Conservation (phyloP, 2,888 invertebrate species). For the Lithophane semibrunnea region DNA sequence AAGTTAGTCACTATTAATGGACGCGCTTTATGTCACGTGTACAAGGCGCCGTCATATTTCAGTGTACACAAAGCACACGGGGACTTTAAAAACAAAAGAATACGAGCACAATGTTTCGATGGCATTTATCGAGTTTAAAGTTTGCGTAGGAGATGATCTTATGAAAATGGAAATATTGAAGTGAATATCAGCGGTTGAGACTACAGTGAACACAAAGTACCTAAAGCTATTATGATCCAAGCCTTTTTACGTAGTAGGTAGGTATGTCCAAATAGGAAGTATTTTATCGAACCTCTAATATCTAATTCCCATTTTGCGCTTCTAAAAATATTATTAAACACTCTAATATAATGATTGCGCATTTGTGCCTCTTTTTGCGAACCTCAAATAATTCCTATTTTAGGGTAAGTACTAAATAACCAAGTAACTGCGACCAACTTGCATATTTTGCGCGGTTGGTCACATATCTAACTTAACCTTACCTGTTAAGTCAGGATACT, state of each 20-base stretch:
- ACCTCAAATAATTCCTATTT: no score
- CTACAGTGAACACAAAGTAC: constrained; percentile 37
- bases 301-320: neutral
- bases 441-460: no score
- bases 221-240: neutral
- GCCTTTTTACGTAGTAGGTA: neutral
- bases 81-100: constrained; percentile 41
- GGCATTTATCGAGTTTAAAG: constrained; percentile 13
- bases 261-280: neutral
- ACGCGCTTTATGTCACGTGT: constrained; percentile 14
- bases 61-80: neutral
- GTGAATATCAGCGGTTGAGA: constrained; percentile 8
- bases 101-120: constrained; percentile 15
- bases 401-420: neutral
- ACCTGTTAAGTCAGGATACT: no score
- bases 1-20: constrained; percentile 20
- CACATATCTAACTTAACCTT: no score
- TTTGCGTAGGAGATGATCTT: constrained; percentile 16
- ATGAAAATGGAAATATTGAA: constrained; percentile 20
- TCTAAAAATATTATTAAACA: neutral
- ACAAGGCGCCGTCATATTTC: constrained; percentile 45
- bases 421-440: neutral
- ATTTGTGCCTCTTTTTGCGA: no score
- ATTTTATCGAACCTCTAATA: neutral
- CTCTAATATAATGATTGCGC: neutral